A percentile compares a stretch with the other conserved stretches of the same genome.
Evolutionary conservation across 2,797 vertebrate genomes (phyloP).

Genomic region (Kryptopterus vitreolus): DNA sequence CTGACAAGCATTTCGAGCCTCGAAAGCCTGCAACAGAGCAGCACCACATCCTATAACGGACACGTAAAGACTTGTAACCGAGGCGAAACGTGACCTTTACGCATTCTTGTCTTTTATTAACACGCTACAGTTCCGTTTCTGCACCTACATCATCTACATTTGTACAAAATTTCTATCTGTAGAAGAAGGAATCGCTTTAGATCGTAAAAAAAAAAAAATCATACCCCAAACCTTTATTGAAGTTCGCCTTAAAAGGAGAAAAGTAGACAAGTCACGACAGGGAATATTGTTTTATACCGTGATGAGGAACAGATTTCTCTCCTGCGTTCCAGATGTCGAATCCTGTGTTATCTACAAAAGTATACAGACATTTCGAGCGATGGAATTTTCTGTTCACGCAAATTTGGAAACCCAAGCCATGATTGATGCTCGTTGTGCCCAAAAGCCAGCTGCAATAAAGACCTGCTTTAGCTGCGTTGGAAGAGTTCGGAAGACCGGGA

Average conservation of each 20-base stretch:
- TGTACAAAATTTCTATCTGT: too few species aligned
- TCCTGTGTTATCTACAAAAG: background rate
- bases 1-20: background rate
- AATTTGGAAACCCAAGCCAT: too few species aligned
- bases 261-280: background rate
- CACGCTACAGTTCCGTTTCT: background rate
- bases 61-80: background rate
- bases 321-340: slow-evolving; percentile 10
- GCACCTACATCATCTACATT: background rate
- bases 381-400: too few species aligned
- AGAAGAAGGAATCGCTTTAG: background rate
- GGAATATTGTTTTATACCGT: background rate
- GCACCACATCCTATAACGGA: background rate
- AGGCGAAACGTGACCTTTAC: background rate
- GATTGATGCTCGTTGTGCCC: too few species aligned
- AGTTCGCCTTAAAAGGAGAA: background rate
- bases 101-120: background rate
- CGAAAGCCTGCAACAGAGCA: too few species aligned
- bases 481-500: too few species aligned
- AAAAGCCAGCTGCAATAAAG: too few species aligned
- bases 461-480: too few species aligned
- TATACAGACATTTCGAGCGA: too few species aligned
- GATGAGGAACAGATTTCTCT: slow-evolving; percentile 4
- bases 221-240: background rate
- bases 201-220: background rate